Evolutionary conservation across 1,140 invertebrate species (phyloP).

Genomic region (Anadara kagoshimensis): DNA sequence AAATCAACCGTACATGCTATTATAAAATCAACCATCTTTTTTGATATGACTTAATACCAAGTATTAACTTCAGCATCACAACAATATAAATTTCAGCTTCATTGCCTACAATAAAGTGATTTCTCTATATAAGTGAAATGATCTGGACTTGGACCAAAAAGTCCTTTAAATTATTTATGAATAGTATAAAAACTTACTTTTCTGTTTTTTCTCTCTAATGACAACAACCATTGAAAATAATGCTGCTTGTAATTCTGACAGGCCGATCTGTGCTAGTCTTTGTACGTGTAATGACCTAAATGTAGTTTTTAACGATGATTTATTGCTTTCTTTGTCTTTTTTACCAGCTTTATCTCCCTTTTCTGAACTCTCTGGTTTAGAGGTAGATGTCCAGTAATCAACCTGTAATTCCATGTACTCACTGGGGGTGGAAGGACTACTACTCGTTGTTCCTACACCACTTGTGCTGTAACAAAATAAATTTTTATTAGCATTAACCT

Average conservation of each 20-base stretch:
- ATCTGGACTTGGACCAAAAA: too few relatives aligned
- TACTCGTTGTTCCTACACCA: too few relatives aligned
- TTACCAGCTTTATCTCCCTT: slow-evolving; percentile 65
- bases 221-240: slow-evolving; percentile 86
- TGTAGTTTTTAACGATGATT: slow-evolving; percentile 85
- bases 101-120: too few relatives aligned
- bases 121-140: too few relatives aligned
- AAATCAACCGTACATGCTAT: background rate
- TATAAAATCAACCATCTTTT: background rate
- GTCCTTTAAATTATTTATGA: too few relatives aligned
- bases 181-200: slow-evolving; percentile 67
- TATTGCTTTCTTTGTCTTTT: slow-evolving; percentile 75
- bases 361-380: slow-evolving; percentile 51
- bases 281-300: slow-evolving; percentile 88
- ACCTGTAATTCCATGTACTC: slow-evolving; percentile 93
- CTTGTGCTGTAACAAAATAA: background rate
- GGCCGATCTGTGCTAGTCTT: slow-evolving; percentile 75
- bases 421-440: slow-evolving; percentile 23
- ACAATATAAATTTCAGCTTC: too few relatives aligned
- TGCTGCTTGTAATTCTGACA: slow-evolving; percentile 34
- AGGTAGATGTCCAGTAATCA: slow-evolving; percentile 86
- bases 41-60: background rate
- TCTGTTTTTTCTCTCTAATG: slow-evolving; percentile 97
- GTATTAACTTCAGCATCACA: too few relatives aligned
- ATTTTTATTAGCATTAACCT: background rate